These are phyloP conservation scores for Pteruthius melanotis DNA, from an alignment of 2,113 vertebrate species.

Conservation along the genomic window DNA sequence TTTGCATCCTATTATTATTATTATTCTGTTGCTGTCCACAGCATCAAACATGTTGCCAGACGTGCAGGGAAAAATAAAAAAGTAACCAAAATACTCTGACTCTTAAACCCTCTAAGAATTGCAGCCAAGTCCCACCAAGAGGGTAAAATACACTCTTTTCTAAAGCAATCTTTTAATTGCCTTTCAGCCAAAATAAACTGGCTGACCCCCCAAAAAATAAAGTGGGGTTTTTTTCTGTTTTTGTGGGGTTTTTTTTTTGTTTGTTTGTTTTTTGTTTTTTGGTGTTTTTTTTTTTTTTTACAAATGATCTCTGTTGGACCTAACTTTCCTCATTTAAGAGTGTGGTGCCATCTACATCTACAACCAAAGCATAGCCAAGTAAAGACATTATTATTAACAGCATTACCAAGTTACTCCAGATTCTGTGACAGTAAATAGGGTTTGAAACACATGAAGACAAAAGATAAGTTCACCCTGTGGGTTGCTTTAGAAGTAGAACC, in stretches of 20 bases:
- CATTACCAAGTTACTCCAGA: background rate
- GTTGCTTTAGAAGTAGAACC: background rate
- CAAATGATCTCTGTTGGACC: rapidly evolving
- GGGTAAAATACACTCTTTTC: background rate
- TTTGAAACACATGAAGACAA: background rate
- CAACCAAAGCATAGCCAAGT: background rate
- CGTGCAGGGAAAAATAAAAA: background rate
- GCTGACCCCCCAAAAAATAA: too few species aligned
- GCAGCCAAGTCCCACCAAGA: background rate
- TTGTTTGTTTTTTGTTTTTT: too few species aligned
- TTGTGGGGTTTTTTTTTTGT: too few species aligned
- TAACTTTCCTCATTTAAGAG: background rate
- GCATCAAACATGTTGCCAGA: background rate
- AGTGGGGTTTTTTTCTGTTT: too few species aligned
- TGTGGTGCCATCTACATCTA: background rate
- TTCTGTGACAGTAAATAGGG: background rate
- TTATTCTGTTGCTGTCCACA: background rate
- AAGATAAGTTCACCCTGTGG: background rate
- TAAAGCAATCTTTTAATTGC: background rate
- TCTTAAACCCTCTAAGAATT: background rate
- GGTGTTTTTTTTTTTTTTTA: background rate
- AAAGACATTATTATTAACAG: background rate
- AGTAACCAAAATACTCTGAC: background rate
- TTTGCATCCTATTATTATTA: background rate
- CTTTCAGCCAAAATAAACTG: background rate